Evolutionary conservation across 2,113 vertebrate genomes (phyloP).

Genomic region (Natator depressus): DNA sequence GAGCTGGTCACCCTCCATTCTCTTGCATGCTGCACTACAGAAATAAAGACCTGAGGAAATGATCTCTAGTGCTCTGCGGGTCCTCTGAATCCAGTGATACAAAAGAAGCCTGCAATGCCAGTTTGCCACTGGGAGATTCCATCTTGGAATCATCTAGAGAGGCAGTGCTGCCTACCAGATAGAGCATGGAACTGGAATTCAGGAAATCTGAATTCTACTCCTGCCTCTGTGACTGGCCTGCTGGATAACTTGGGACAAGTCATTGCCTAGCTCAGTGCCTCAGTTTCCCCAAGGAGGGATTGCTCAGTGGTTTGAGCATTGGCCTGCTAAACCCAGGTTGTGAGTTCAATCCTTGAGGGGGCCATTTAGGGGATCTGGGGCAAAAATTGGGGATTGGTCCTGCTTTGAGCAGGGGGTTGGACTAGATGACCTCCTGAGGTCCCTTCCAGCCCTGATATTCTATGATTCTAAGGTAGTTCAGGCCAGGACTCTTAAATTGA

Average conservation of each 20-base stretch:
- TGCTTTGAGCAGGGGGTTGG: no score
- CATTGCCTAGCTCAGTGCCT: not conserved
- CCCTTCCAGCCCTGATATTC: no score
- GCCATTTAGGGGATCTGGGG: no score
- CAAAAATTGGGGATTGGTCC: no score
- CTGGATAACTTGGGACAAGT: not conserved
- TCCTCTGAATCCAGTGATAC: not conserved
- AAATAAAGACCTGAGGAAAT: not conserved
- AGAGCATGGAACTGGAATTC: not conserved
- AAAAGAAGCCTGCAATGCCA: fast-evolving
- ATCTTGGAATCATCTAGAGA: not conserved
- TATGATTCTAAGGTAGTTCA: not conserved
- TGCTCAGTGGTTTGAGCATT: no score
- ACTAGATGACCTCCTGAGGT: no score
- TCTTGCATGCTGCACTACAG: not conserved
- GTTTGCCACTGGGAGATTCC: not conserved
- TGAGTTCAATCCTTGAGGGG: no score
- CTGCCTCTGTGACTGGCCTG: not conserved
- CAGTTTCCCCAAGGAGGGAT: not conserved
- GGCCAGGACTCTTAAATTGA: not conserved
- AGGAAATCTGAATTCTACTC: not conserved
- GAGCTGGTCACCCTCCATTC: fast-evolving
- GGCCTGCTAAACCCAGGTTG: no score
- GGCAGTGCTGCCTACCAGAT: fast-evolving
- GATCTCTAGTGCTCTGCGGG: not conserved